Evolutionary conservation across 1,140 invertebrate genomes (phyloP), one percentile per base, ranked within the genome.

Genomic region (Eciton burchellii): DNA sequence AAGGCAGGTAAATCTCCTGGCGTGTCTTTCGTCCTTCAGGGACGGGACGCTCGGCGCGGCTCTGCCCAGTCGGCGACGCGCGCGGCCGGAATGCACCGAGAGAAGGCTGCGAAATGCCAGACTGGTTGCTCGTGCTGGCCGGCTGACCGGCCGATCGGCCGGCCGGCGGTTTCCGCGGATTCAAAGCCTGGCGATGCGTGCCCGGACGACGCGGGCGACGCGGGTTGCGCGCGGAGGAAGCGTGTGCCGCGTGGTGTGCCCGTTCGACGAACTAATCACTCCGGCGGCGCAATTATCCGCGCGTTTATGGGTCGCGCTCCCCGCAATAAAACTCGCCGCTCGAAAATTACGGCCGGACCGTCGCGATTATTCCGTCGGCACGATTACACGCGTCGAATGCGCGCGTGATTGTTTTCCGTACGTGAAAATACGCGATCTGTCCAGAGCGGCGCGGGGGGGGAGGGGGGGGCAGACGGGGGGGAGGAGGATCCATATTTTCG

Each of bases 201-300:
- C n/a, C 62, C 14, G 14, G 24, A 29, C 57, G 62, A 9, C 14
- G 47, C 9, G 21, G 29, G 73, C n/a, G n/a, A n/a, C n/a, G n/a
- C n/a, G n/a, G n/a, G n/a, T n/a, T n/a, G 6, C 21, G 74, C 43
- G 74, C 29, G 62, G 54, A 68, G 62, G 62, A 49, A 26, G 45
- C 19, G 45, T 26, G 21, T 3, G 21, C 62, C 19, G 41, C 16
- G 19, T 19, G 74, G 60, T 60, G 73, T 41, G 73, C 62, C 43
- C 66, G 74, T 43, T 56, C 62, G 62, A 45, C 63, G 62, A 77
- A 77, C 74, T 57, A 57, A 79, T 79, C 74, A 68, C 74, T 79
- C 52, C 62, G 49, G 52, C 63, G 63, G 63, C 16, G 74, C 63
- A 70, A 79, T 79, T 79, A 79, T 68, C 63, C 74, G 74, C 52